Conservation (phyloP, 2,888 invertebrate genomes). For the Parasteatoda lunata region DNA sequence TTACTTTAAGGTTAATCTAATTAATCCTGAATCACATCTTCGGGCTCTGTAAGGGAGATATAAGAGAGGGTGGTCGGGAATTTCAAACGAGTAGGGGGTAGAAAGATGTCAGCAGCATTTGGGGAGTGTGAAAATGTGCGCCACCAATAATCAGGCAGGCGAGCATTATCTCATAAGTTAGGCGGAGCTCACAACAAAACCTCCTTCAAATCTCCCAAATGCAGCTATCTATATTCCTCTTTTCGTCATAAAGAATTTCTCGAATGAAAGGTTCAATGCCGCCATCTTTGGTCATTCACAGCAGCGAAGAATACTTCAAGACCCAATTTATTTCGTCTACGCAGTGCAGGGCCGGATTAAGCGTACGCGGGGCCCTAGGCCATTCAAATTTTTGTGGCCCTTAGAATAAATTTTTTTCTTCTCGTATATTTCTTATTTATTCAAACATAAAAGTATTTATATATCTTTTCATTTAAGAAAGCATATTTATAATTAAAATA, state of each 20-base stretch:
- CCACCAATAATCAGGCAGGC: slow-evolving; percentile 39
- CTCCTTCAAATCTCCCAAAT: slow-evolving; percentile 61
- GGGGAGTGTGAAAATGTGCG: neutral
- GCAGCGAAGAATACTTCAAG: too few relatives aligned
- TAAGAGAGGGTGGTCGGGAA: neutral
- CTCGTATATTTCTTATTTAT: too few relatives aligned
- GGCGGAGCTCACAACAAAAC: slow-evolving; percentile 62
- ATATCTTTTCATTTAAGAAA: too few relatives aligned
- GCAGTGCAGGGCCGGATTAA: too few relatives aligned
- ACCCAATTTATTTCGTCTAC: too few relatives aligned
- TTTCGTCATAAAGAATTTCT: neutral
- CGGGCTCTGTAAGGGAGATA: neutral
- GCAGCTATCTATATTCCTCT: slow-evolving; percentile 58
- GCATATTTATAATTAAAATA: too few relatives aligned
- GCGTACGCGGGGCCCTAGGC: too few relatives aligned
- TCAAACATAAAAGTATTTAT: too few relatives aligned
- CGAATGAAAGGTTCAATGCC: neutral
- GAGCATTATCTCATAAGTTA: slow-evolving; percentile 55
- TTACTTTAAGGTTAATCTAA: slow-evolving; percentile 32
- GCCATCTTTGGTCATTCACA: slow-evolving; percentile 36
- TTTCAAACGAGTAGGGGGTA: neutral
- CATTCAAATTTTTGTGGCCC: too few relatives aligned
- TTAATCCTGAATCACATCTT: slow-evolving; percentile 10
- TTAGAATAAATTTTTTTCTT: too few relatives aligned
- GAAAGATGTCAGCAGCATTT: slow-evolving; percentile 46